Evolutionary conservation across 2,113 vertebrate species (phyloP), one percentile per base, ranked within the genome.

Genomic region (Erinaceus europaeus): DNA sequence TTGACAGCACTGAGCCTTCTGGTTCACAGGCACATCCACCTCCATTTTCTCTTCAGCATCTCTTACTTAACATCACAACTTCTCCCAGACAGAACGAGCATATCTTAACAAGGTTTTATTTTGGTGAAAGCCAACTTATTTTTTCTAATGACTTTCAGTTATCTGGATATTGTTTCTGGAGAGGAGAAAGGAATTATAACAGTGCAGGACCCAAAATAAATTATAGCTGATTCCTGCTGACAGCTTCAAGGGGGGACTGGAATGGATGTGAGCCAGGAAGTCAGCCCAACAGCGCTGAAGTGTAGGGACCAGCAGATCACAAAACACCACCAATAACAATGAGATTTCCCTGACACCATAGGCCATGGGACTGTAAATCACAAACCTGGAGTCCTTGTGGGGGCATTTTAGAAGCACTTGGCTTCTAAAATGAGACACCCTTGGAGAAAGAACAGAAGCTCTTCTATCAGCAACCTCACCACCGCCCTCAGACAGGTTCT

Each of bases 321-420:
- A 88, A 95, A 75, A 94, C 89, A 88, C 89, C 95, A 90, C 94
- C 95, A 75, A 76, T 96, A 95, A 83, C 79, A 93, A 96, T 96
- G 96, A 96, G 73, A 67, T 94, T 96, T 95, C 94, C 90, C 73
- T 73, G 84, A 89, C 94, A 88, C 40, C 93, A 74, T 88, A 0
- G 0, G 89, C 84, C 92, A 64, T 53, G 13, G 94, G 94, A 95
- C 94, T 86, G 61, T 78, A 94, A 93, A 89, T 92, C 94, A 90
- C 88, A 94, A 85, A 94, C 90, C 92, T 77, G 95, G 96, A 94
- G 94, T 93, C 77, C 77, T 94, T 94, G 83, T 81, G 90, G 86
- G 79, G 95, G 75, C 85, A 90, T 92, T 95, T 96, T 92, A 91
- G 90, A 94, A 88, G 92, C 32, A 86, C 79, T 87, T 44, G 57